These are phyloP conservation scores for Heliconius hewitsoni DNA, from an alignment of 1,140 invertebrate species.

Conservation along the genomic window DNA sequence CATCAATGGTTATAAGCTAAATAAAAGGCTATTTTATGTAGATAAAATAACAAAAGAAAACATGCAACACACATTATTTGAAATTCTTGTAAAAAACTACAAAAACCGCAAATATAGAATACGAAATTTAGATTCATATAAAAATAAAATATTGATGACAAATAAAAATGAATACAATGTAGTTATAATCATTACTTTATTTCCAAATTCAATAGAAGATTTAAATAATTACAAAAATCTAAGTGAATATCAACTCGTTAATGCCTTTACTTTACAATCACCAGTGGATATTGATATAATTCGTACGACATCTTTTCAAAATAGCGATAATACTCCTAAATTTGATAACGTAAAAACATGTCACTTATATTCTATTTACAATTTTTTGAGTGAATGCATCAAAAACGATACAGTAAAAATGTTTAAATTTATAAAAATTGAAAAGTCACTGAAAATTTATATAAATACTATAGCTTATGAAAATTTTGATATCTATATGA, in stretches of 20 bases:
- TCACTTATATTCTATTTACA: constrained; percentile 58
- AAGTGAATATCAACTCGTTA: constrained; percentile 43
- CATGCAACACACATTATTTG: constrained; percentile 45
- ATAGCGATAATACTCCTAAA: constrained; percentile 38
- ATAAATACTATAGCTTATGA: constrained; percentile 46
- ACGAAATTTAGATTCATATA: constrained; percentile 49
- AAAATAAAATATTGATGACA: constrained; percentile 33
- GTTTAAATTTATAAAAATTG: constrained; percentile 53
- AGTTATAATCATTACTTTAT: constrained; percentile 62
- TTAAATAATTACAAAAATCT: constrained; percentile 19
- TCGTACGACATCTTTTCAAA: constrained; percentile 45
- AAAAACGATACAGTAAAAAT: constrained; percentile 51
- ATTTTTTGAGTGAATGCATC: constrained; percentile 51
- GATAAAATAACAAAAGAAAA: constrained; percentile 22
- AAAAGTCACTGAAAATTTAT: constrained; percentile 62
- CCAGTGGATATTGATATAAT: constrained; percentile 64
- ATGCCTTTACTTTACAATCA: constrained; percentile 43
- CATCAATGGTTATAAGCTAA: neutral
- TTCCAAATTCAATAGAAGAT: constrained; percentile 33
- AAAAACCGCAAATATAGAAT: constrained; percentile 16
- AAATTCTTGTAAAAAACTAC: constrained; percentile 49
- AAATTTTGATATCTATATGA: constrained; percentile 47
- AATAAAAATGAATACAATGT: constrained; percentile 41
- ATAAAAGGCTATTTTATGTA: constrained; percentile 13
- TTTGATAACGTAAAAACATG: constrained; percentile 46